A percentile compares a stretch with the other conserved stretches of the same genome.
Conservation (phyloP, 1,140 invertebrate species). For the Cotesia chilonis region DNA sequence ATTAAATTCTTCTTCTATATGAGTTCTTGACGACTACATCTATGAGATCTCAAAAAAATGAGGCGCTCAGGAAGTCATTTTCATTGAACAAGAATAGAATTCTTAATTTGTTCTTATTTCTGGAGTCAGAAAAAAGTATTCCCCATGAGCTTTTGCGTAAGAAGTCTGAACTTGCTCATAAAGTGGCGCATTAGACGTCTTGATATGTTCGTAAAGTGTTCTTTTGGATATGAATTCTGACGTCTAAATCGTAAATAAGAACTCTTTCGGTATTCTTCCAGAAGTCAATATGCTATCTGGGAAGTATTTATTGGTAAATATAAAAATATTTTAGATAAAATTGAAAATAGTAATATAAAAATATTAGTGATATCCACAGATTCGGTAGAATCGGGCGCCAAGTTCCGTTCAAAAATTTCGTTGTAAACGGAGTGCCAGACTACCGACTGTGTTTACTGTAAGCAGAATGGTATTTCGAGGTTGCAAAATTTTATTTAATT, state of each 20-base stretch:
- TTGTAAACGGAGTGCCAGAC: no score
- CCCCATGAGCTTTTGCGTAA: conserved; percentile 2
- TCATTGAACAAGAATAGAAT: background rate
- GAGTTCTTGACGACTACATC: conserved; percentile 11
- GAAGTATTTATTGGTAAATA: no score
- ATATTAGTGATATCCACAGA: no score
- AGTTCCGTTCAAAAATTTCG: no score
- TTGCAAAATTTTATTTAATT: no score
- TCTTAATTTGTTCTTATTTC: conserved; percentile 11
- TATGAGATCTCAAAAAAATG: background rate
- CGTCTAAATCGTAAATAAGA: conserved; percentile 9
- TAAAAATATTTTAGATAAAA: no score
- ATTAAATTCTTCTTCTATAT: background rate
- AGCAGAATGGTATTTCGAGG: no score
- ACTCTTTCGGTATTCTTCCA: conserved; percentile 14
- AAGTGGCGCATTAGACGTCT: conserved; percentile 24
- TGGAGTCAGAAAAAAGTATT: conserved; percentile 24
- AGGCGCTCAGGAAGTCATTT: conserved; percentile 8
- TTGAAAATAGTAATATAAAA: no score
- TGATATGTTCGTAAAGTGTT: background rate
- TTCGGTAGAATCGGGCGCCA: no score
- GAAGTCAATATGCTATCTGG: conserved; percentile 20
- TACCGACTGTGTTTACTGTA: no score
- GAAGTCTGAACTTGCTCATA: conserved; percentile 14
- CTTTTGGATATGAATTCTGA: conserved; percentile 9